phyloP scores from a whole-genome alignment of 2,797 vertebrate species.

The Gymnothorax javanicus region DNA sequence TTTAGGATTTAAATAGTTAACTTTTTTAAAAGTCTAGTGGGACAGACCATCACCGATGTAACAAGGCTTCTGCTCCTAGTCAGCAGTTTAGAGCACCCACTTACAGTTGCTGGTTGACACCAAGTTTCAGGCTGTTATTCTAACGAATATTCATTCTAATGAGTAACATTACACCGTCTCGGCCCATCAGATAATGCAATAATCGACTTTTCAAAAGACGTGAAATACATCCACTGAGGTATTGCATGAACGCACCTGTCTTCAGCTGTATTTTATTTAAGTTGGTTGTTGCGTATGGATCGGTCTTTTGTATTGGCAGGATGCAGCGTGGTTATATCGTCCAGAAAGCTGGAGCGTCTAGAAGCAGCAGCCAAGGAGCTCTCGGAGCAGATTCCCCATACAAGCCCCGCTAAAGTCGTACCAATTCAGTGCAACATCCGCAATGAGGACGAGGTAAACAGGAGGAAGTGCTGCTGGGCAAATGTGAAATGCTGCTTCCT shows the following conservation, averaged over 20 bases:
- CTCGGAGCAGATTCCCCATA: constrained; percentile 63
- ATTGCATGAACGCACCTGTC: not conserved
- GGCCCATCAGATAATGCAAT: not conserved
- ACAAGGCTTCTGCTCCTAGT: too few relatives aligned
- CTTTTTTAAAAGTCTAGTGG: too few relatives aligned
- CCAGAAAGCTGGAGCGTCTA: constrained; percentile 81
- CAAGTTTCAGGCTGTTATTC: too few relatives aligned
- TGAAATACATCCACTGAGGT: not conserved
- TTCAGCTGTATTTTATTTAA: not conserved
- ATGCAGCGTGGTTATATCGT: constrained; percentile 90
- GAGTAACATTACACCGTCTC: not conserved
- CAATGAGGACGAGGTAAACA: constrained; percentile 82
- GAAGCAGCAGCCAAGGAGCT: constrained; percentile 78
- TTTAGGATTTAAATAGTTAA: too few relatives aligned
- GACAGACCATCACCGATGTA: too few relatives aligned
- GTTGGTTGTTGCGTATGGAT: not conserved
- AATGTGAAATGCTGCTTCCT: not conserved
- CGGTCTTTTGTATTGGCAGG: constrained; percentile 64
- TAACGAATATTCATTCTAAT: not conserved
- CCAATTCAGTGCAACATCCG: constrained; percentile 88
- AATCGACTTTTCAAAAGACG: not conserved
- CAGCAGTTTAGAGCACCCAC: too few relatives aligned
- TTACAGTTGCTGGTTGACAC: too few relatives aligned
- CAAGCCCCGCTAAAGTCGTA: constrained; percentile 69
- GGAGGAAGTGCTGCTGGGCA: not conserved